phyloP scores from a whole-genome alignment of 2,113 vertebrate genomes.

The Erythrolamprus reginae region DNA sequence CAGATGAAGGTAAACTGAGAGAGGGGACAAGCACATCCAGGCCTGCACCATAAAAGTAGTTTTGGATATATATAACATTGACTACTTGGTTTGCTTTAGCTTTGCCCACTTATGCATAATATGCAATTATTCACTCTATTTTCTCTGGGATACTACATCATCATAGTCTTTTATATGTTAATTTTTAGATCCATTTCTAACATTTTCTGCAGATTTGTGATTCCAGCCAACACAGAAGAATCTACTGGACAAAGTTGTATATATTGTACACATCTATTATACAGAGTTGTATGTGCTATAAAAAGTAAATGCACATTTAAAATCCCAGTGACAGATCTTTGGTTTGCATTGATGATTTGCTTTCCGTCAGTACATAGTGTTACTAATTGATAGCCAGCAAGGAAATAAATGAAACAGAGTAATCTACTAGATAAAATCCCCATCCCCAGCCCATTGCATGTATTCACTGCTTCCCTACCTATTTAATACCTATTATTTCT shows the following conservation, averaged over 20 bases:
- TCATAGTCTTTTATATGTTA: background rate
- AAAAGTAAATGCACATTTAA: background rate
- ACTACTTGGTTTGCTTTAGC: background rate
- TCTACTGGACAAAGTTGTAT: background rate
- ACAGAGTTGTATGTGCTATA: background rate
- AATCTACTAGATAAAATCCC: background rate
- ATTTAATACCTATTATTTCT: background rate
- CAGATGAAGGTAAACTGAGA: background rate
- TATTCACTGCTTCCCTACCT: background rate
- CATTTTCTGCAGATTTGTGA: background rate
- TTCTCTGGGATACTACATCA: background rate
- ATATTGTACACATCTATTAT: background rate
- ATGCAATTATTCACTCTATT: background rate
- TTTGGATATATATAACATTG: background rate
- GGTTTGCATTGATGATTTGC: background rate
- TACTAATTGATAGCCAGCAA: background rate
- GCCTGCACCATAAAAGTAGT: background rate
- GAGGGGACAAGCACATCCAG: background rate
- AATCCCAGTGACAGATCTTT: background rate
- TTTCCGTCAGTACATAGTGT: background rate
- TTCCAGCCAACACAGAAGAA: background rate
- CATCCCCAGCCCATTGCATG: background rate
- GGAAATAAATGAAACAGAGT: background rate
- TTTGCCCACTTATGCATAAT: background rate
- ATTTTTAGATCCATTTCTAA: background rate